phyloP scores from a whole-genome alignment of 2,888 invertebrate species.

The Timema cristinae region DNA sequence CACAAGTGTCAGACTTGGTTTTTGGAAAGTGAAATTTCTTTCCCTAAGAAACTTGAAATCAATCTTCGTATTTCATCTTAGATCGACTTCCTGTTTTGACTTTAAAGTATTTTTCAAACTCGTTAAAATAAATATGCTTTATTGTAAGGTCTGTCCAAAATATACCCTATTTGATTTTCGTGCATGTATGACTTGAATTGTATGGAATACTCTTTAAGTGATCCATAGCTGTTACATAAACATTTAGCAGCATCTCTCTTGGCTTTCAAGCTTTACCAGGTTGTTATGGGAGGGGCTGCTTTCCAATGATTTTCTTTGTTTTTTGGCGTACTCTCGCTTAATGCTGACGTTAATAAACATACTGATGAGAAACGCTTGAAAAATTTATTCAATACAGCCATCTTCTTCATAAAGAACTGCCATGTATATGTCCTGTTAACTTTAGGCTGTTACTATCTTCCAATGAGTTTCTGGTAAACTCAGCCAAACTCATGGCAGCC shows the following conservation, averaged over 20 bases:
- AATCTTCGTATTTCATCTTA: background rate
- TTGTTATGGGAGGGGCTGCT: background rate
- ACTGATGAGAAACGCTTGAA: background rate
- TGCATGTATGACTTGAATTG: background rate
- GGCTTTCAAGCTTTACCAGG: background rate
- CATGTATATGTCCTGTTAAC: background rate
- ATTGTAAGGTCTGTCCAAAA: background rate
- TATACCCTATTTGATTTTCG: background rate
- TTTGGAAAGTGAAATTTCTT: background rate
- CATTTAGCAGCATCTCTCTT: background rate
- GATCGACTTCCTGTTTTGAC: background rate
- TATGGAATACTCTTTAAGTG: conserved; percentile 1
- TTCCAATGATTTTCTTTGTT: background rate
- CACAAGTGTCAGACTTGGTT: background rate
- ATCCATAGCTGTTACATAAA: background rate
- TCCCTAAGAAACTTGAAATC: background rate
- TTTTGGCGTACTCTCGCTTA: background rate
- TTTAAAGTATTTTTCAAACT: background rate
- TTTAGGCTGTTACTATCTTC: background rate
- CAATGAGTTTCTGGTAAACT: background rate
- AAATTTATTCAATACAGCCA: background rate
- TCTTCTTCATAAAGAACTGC: background rate
- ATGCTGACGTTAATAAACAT: background rate
- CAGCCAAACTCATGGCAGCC: background rate
- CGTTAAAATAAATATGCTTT: background rate